phyloP scores from a whole-genome alignment of 2,888 invertebrate genomes.

The Hirtodrosophila histrioides region DNA sequence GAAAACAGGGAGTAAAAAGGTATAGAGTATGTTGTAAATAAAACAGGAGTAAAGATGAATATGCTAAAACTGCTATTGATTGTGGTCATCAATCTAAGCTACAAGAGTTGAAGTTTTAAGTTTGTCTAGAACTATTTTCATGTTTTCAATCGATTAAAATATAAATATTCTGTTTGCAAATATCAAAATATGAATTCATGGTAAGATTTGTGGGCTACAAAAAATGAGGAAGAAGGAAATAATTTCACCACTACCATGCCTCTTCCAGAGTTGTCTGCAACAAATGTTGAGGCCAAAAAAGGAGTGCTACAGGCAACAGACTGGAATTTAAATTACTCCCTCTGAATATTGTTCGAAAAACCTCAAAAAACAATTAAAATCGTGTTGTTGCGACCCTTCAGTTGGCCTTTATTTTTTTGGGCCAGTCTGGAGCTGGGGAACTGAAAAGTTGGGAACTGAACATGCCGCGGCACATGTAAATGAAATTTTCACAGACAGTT shows the following conservation, averaged over 20 bases:
- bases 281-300: conserved; percentile 5
- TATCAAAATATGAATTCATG: too few relatives aligned
- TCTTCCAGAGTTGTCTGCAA: neutral
- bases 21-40: too few relatives aligned
- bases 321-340: conserved; percentile 59
- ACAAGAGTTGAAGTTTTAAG: too few relatives aligned
- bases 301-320: conserved; percentile 33
- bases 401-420: conserved; percentile 12
- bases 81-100: too few relatives aligned
- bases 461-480: conserved; percentile 62
- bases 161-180: too few relatives aligned
- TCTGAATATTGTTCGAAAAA: conserved; percentile 49
- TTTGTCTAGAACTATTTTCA: too few relatives aligned
- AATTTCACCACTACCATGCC: neutral
- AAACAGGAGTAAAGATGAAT: too few relatives aligned
- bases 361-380: conserved; percentile 71
- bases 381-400: conserved; percentile 58
- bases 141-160: too few relatives aligned
- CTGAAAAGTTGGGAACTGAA: conserved; percentile 23
- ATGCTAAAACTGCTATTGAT: too few relatives aligned
- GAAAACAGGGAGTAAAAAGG: too few relatives aligned
- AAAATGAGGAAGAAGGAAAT: too few relatives aligned
- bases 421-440: conserved; percentile 1
- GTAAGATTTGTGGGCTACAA: too few relatives aligned
- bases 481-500: conserved; percentile 73